Conservation (phyloP, 1,140 invertebrate genomes). For the Contarinia nasturtii region DNA sequence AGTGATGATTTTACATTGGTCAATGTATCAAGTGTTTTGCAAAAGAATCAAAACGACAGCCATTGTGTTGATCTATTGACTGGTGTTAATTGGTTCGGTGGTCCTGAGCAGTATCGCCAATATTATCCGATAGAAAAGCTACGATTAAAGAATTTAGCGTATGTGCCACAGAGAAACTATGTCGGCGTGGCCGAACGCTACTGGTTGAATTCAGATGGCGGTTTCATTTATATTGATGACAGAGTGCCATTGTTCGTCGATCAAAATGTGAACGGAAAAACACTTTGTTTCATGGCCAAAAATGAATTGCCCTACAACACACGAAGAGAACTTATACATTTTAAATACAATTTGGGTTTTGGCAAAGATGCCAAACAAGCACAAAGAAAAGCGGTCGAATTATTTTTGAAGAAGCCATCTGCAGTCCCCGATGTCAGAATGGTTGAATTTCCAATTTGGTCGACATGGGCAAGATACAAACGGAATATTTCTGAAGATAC, state of each 20-base stretch:
- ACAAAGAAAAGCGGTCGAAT: slow-evolving; percentile 37
- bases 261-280: slow-evolving; percentile 35
- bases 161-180: slow-evolving; percentile 43
- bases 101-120: slow-evolving; percentile 34
- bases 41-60: neutral
- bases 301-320: slow-evolving; percentile 31
- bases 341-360: slow-evolving; percentile 38
- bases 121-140: slow-evolving; percentile 47
- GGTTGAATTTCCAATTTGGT: slow-evolving; percentile 69
- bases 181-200: slow-evolving; percentile 51
- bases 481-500: slow-evolving; percentile 41
- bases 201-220: slow-evolving; percentile 51
- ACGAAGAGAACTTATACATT: slow-evolving; percentile 15
- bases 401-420: slow-evolving; percentile 29
- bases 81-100: slow-evolving; percentile 33
- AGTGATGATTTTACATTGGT: neutral
- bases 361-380: slow-evolving; percentile 35
- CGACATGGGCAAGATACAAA: slow-evolving; percentile 65
- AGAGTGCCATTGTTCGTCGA: slow-evolving; percentile 48
- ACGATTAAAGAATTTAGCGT: slow-evolving; percentile 33
- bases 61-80: neutral
- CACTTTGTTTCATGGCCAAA: slow-evolving; percentile 37
- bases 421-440: slow-evolving; percentile 49
- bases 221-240: slow-evolving; percentile 38
- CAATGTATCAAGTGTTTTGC: neutral